Evolutionary conservation across 2,888 invertebrate genomes (phyloP).

Genomic region (Zeuzera pyrina): DNA sequence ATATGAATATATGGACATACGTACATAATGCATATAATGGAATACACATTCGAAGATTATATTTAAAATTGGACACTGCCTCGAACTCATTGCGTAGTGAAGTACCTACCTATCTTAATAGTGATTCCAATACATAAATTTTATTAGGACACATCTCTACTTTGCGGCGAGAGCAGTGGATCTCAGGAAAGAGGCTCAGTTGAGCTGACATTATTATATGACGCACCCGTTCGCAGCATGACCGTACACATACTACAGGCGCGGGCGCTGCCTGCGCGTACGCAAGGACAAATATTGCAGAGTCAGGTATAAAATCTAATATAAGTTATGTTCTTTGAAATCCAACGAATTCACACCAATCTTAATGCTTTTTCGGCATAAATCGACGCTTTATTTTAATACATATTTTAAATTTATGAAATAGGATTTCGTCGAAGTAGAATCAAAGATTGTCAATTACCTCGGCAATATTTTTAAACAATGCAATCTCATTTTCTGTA

Average conservation of each 20-base stretch:
- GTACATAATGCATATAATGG: too few species aligned
- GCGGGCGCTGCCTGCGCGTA: slow-evolving; percentile 81
- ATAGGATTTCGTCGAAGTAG: too few species aligned
- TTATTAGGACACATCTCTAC: slow-evolving; percentile 61
- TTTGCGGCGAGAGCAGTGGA: slow-evolving; percentile 62
- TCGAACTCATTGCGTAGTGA: too few species aligned
- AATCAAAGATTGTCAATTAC: too few species aligned
- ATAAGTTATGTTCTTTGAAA: not conserved
- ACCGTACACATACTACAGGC: slow-evolving; percentile 93
- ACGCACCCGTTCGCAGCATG: slow-evolving; percentile 93
- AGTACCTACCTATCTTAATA: too few species aligned
- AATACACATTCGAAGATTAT: too few species aligned
- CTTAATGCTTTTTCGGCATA: slow-evolving; percentile 7
- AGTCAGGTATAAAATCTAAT: slow-evolving; percentile 60
- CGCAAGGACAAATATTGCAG: slow-evolving; percentile 48
- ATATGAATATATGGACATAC: too few species aligned
- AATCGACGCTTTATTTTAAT: too few species aligned
- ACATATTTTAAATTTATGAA: too few species aligned
- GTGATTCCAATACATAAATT: too few species aligned
- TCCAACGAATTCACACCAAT: not conserved
- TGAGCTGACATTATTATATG: slow-evolving; percentile 91
- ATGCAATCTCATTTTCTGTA: slow-evolving; percentile 40
- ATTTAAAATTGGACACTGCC: too few species aligned
- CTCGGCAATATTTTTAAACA: too few species aligned
- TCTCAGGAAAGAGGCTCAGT: slow-evolving; percentile 80